Conservation (phyloP, 2,888 invertebrate genomes). For the Julus scanicus region DNA sequence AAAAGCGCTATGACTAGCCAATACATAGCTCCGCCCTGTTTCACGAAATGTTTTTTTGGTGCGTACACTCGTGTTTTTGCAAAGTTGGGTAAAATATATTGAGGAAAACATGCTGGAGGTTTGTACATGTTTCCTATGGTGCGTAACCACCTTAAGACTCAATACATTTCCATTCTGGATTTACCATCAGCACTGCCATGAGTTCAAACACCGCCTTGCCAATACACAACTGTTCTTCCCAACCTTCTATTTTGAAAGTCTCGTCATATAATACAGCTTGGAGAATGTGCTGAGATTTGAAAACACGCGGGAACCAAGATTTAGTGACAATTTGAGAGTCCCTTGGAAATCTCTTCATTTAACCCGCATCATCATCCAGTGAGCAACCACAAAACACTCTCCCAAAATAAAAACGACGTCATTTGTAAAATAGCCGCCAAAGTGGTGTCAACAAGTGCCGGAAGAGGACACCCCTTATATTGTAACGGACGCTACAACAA, state of each 20-base stretch:
- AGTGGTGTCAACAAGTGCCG: not conserved
- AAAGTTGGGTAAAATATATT: too few relatives aligned
- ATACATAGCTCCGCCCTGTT: too few relatives aligned
- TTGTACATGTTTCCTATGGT: too few relatives aligned
- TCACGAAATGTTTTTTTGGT: too few relatives aligned
- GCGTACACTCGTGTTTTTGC: too few relatives aligned
- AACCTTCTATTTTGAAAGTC: not conserved
- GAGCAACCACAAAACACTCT: not conserved
- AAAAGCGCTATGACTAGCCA: too few relatives aligned
- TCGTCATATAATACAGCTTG: not conserved
- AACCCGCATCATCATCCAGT: constrained; percentile 7
- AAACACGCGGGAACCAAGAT: not conserved
- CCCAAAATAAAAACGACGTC: not conserved
- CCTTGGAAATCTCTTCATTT: not conserved
- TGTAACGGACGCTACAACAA: not conserved
- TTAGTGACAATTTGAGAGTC: not conserved
- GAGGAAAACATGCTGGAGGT: too few relatives aligned
- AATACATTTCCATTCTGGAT: too few relatives aligned
- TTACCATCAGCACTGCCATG: too few relatives aligned
- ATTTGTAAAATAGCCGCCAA: constrained; percentile 31
- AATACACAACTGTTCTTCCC: not conserved
- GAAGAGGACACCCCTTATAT: not conserved
- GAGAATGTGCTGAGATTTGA: not conserved
- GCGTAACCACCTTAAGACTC: too few relatives aligned
- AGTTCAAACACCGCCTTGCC: too few relatives aligned